Base-by-base conservation (phyloP, 2,797 vertebrate species). In the Pitangus sulphuratus region DNA sequence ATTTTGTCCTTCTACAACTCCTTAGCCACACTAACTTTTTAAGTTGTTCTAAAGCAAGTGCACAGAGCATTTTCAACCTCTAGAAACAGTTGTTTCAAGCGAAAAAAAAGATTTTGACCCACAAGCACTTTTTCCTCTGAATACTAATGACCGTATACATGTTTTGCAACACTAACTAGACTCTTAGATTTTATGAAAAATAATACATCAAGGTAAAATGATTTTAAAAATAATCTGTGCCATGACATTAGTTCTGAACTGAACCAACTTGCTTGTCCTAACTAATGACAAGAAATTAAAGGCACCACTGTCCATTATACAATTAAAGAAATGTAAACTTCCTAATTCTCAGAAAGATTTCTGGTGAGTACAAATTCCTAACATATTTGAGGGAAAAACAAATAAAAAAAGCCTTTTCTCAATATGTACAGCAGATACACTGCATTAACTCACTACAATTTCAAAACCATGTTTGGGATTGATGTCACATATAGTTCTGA, bases 221-320 rank as follows among this genome's bases (percentile, higher is more conserved):
- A 31, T 44, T 89, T 90, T 78, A 18, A 11, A 61, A 85, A 58
- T 42, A 47, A 51, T 11, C 12, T 26, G 12, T 40, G 33, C 16
- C 20, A 37, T 2, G 2, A 47, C 6, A 9, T 45, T 78, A 68
- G 20, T 26, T 84, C 31, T 70, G 30, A 93, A 81, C 70, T 50
- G 51, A 65, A 94, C 47, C 0, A 1, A 54, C n/a, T 45, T 83
- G 13, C 7, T 37, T 56, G 18, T 35, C 71, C 30, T 74, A 84
- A 86, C 33, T 45, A 77, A 37, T 13, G 80, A 71, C 6, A 75
- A 93, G 42, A 78, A 84, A 57, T 26, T 31, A 78, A 75, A 81
- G 17, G 53, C 15, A 84, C 30, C 30, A 24, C 21, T 44, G 19
- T 48, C 9, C 20, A 28, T 42, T 74, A 64, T 2, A 45, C 24